Percentiles rank a stretch among this genome's conserved stretches.
These are phyloP conservation scores for Laspeyria flexula DNA, from an alignment of 2,888 invertebrate genomes.

Conservation along the genomic window DNA sequence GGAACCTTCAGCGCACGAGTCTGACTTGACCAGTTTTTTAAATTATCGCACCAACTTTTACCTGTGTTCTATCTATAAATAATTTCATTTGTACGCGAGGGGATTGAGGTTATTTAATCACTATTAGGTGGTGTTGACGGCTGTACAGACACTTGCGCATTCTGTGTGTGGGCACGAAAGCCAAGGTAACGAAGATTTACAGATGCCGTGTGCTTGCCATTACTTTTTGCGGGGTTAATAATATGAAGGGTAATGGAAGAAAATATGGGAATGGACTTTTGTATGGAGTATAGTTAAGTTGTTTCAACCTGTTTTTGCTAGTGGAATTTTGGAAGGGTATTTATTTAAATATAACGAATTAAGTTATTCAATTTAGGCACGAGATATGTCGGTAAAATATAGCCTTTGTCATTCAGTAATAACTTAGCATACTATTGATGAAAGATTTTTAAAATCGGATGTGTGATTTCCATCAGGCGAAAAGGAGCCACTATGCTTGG, in stretches of 20 bases:
- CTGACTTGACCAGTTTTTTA: too few species aligned
- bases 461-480: too few species aligned
- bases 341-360: too few species aligned
- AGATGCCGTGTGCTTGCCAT: constrained; percentile 23
- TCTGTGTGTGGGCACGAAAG: constrained; percentile 34
- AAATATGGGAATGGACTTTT: constrained; percentile 6
- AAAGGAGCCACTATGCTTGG: too few species aligned
- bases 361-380: too few species aligned
- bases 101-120: constrained; percentile 55
- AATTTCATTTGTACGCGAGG: constrained; percentile 35
- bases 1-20: too few species aligned
- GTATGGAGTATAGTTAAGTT: constrained; percentile 31
- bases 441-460: too few species aligned
- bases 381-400: too few species aligned
- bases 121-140: constrained; percentile 55
- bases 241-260: constrained; percentile 19
- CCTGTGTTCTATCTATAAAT: constrained; percentile 32
- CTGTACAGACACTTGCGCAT: constrained; percentile 47
- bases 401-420: too few species aligned
- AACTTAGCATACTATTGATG: too few species aligned
- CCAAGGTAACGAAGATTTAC: constrained; percentile 46
- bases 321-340: too few species aligned
- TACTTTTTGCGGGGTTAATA: constrained; percentile 26
- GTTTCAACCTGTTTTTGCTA: constrained; percentile 30
- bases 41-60: constrained; percentile 1